Base-by-base conservation (phyloP, 64 coral and sea anemone genomes). In the Exaiptasia diaphana region DNA sequence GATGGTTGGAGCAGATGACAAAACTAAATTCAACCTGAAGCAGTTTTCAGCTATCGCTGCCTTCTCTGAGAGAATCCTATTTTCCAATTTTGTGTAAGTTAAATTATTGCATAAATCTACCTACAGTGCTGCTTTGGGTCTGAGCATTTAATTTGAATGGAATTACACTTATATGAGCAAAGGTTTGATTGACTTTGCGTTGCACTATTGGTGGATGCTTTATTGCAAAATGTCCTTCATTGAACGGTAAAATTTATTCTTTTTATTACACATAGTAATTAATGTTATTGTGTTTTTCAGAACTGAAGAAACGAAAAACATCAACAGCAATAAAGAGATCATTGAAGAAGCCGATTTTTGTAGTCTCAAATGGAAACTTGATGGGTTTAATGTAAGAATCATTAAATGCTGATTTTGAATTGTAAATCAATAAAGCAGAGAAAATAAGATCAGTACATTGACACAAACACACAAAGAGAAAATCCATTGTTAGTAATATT, bases 261-360 rank as follows among this genome's bases (percentile, higher is more conserved):
- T n/a, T n/a, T n/a, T n/a, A n/a, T n/a, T n/a, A n/a, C n/a, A n/a
- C n/a, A n/a, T n/a, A n/a, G n/a, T n/a, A n/a, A n/a, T n/a, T n/a
- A n/a, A n/a, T n/a, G n/a, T n/a, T n/a, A n/a, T n/a, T n/a, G n/a
- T n/a, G n/a, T n/a, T 33, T 70, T 46, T 7, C 34, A 99, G 95
- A 24, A 68, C 55, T 20, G 90, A 79, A 67, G 78, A 81, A 73
- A 85, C 86, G 77, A 89, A 70, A 43, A 93, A 29, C 21, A 50
- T 74, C 10, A 83, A 82, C 59, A 74, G 71, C 71, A 88, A 79
- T 22, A 92, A 93, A 38, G 90, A 99, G 71, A 88, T 99, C n/a
- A 89, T 99, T 39, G 95, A 99, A 68, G 85, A 80, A 54, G 95
- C 95, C 36, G 95, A 99, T 80, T 99, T 99, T 63, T 99, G 85